Evolutionary conservation across 2,113 vertebrate species (phyloP).

Genomic region (Paradisaea rubra): DNA sequence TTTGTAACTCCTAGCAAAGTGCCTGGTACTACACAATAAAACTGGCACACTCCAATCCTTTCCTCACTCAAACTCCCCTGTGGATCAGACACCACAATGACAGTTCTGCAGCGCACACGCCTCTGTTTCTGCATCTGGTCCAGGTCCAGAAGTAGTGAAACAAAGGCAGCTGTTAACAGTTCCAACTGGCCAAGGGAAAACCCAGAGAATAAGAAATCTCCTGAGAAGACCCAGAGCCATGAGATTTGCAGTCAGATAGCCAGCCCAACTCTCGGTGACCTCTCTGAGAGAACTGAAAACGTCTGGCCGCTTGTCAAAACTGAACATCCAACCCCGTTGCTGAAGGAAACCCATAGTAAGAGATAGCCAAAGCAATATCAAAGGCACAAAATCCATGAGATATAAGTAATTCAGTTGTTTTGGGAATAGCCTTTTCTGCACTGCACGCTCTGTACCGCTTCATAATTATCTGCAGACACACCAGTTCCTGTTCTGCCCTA

Average conservation of each 20-base stretch:
- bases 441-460: neutral
- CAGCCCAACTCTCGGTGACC: slow-evolving; percentile 27
- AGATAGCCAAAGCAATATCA: slow-evolving; percentile 61
- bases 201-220: slow-evolving; percentile 23
- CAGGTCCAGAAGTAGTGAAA: neutral
- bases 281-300: slow-evolving; percentile 25
- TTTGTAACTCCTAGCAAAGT: neutral
- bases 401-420: slow-evolving; percentile 10
- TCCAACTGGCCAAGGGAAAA: slow-evolving; percentile 17
- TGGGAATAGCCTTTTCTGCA: slow-evolving; percentile 17
- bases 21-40: neutral
- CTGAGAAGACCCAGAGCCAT: slow-evolving; percentile 14
- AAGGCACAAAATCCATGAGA: slow-evolving; percentile 19
- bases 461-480: slow-evolving; percentile 24
- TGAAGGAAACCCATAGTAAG: slow-evolving; percentile 22
- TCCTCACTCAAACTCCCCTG: neutral
- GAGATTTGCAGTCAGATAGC: slow-evolving; percentile 49
- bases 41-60: neutral
- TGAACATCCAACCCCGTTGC: neutral
- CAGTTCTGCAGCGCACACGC: neutral
- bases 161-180: slow-evolving; percentile 32
- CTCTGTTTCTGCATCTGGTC: neutral
- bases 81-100: neutral
- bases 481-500: neutral
- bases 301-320: slow-evolving; percentile 53